Percentiles rank a stretch among this genome's conserved stretches.
These are phyloP conservation scores for Pardalotus punctatus DNA, from an alignment of 2,113 vertebrate species.

Conservation along the genomic window DNA sequence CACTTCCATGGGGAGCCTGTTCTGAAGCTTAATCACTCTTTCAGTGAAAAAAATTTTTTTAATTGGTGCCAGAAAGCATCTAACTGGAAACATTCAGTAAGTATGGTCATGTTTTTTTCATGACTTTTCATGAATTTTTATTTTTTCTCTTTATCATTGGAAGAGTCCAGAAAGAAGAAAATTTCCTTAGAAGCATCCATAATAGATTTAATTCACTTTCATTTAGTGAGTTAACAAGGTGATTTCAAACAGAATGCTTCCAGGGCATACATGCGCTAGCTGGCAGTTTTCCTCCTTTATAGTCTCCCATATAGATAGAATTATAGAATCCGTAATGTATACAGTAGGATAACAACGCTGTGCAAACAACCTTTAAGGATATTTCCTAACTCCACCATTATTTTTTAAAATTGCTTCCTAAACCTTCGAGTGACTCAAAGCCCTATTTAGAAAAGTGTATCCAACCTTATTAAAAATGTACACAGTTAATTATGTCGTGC, in stretches of 20 bases:
- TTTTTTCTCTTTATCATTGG: not conserved
- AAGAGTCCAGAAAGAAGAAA: not conserved
- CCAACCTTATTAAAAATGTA: slow-evolving; percentile 13
- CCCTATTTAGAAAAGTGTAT: not conserved
- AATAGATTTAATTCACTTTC: not conserved
- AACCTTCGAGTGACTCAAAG: not conserved
- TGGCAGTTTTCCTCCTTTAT: not conserved
- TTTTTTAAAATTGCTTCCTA: not conserved
- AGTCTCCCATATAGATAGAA: not conserved
- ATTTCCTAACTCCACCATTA: not conserved
- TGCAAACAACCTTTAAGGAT: not conserved
- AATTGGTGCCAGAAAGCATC: not conserved
- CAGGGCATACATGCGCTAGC: not conserved
- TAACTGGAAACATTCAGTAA: not conserved
- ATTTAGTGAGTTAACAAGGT: not conserved
- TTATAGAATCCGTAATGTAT: not conserved
- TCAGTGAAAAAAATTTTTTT: not conserved
- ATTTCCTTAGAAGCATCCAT: not conserved
- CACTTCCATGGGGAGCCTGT: not conserved
- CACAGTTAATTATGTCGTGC: not conserved
- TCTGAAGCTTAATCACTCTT: not conserved
- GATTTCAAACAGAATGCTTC: not conserved
- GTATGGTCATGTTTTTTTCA: not conserved
- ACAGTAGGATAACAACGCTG: not conserved
- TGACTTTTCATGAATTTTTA: not conserved